Base-by-base conservation (phyloP, 2,797 vertebrate species). In the Poecile montanus region DNA sequence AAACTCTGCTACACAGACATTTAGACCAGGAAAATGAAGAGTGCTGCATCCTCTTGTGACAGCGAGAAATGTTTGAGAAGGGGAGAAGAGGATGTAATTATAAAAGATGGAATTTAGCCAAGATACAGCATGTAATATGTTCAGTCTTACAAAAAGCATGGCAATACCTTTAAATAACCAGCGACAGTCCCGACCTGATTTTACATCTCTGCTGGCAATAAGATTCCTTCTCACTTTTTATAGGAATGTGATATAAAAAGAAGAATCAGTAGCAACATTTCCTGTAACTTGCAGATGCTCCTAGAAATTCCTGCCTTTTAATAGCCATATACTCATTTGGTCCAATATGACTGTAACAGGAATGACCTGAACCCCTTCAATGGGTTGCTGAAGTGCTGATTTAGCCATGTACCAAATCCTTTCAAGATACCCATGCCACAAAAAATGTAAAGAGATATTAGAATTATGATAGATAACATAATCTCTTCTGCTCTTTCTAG, bases 151-250 rank as follows among this genome's bases (percentile, higher is more conserved):
- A 91, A 85, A 97, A 92, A 83, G 70, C 61, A 45, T 58, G 86
- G 76, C 89, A 74, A 80, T 85, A 92, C 66, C 91, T 94, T 96
- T 97, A 95, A 96, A 97, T 97, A 95, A 94, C 94, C 76, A 91
- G 89, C 14, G 51, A 91, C 82, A 91, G 94, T 89, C 94, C 93
- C 11, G 85, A 97, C 95, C 95, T 94, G 92, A 95, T 94, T 96
- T 97, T 92, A 95, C 89, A 95, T 96, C 82, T 95, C 82, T 70
- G 79, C 85, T 89, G 80, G 89, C 93, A 95, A 58, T 68, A 93
- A 54, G 66, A 91, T 83, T 83, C 75, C 82, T 89, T 89, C 92
- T 93, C 72, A 80, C 92, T 97, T 94, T 97, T 93, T 95, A 93
- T 95, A 95, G 85, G 85, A 90, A 91, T 75, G 77, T 0, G 63